phyloP scores from a whole-genome alignment of 2,113 vertebrate genomes.

The Elephas maximus region DNA sequence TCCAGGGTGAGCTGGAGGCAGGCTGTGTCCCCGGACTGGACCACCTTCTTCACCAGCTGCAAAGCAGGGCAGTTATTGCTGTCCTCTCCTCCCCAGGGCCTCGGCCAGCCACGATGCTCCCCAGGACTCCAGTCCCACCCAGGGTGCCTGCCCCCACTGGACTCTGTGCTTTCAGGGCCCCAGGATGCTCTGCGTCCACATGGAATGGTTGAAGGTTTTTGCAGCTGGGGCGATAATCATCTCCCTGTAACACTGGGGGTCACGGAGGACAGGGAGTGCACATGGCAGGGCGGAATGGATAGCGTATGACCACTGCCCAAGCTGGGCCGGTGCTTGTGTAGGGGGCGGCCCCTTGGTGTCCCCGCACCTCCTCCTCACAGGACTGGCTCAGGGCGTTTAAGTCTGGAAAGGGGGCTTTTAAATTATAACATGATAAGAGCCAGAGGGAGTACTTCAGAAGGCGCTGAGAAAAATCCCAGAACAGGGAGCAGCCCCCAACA shows the following conservation, averaged over 20 bases:
- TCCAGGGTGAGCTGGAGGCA: slow-evolving; percentile 93
- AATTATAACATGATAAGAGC: not conserved
- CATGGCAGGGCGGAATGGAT: not conserved
- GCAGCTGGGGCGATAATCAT: not conserved
- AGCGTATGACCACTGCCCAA: not conserved
- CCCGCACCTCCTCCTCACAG: not conserved
- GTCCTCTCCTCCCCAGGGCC: not conserved
- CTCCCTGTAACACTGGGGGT: too few relatives aligned
- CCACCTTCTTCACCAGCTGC: slow-evolving; percentile 95
- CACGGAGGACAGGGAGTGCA: not conserved
- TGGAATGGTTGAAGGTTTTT: too few relatives aligned
- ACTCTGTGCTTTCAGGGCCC: not conserved
- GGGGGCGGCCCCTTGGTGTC: not conserved
- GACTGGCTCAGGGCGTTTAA: not conserved
- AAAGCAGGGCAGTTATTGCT: accelerated
- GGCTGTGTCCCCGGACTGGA: slow-evolving; percentile 92
- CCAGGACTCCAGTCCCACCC: not conserved
- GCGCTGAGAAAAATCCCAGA: not conserved
- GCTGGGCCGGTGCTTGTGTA: not conserved
- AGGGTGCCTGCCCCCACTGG: too few relatives aligned
- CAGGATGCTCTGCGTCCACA: not conserved
- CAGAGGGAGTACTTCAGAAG: not conserved
- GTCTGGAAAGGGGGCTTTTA: not conserved
- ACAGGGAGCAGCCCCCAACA: not conserved
- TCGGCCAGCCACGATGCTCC: not conserved